phyloP scores from a whole-genome alignment of 2,797 vertebrate species.

The Aplochiton taeniatus region DNA sequence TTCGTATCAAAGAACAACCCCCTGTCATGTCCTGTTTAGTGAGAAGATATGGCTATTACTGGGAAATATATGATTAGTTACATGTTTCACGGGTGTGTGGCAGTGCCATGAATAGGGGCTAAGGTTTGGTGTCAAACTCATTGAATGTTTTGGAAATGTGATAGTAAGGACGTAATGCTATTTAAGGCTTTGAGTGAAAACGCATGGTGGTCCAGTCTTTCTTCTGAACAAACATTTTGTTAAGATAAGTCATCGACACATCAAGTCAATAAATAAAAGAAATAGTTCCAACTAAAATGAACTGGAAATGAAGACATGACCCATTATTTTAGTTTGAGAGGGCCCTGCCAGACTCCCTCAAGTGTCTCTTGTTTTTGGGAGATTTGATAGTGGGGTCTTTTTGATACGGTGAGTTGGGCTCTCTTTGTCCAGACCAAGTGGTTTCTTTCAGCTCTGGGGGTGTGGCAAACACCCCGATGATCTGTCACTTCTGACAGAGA shows the following conservation, averaged over 20 bases:
- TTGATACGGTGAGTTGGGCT: conserved; percentile 61
- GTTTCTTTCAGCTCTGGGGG: conserved; percentile 66
- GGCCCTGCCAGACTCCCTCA: conserved; percentile 35
- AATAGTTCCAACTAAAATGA: neutral
- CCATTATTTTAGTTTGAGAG: conserved; percentile 53
- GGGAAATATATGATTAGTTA: conserved; percentile 49
- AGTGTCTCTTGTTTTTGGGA: conserved; percentile 54
- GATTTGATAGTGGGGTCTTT: conserved; percentile 63
- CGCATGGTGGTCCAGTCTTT: too few relatives aligned
- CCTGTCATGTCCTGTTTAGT: conserved; percentile 57
- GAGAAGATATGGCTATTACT: conserved; percentile 58
- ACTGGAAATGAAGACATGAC: conserved; percentile 15
- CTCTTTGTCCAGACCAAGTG: conserved; percentile 75
- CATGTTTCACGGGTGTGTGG: conserved; percentile 44
- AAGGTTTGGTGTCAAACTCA: conserved; percentile 37
- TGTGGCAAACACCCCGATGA: conserved; percentile 63
- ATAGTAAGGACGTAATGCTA: conserved; percentile 11
- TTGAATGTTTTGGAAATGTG: conserved; percentile 39
- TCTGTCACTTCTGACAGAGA: conserved; percentile 71
- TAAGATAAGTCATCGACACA: neutral
- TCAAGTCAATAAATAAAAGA: neutral
- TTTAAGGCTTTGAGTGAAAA: too few relatives aligned
- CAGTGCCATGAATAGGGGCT: conserved; percentile 34
- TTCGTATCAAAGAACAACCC: conserved; percentile 61
- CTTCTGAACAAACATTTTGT: too few relatives aligned